Evolutionary conservation across 2,797 vertebrate genomes (phyloP).

Genomic region (Eurystomus glaucurus): DNA sequence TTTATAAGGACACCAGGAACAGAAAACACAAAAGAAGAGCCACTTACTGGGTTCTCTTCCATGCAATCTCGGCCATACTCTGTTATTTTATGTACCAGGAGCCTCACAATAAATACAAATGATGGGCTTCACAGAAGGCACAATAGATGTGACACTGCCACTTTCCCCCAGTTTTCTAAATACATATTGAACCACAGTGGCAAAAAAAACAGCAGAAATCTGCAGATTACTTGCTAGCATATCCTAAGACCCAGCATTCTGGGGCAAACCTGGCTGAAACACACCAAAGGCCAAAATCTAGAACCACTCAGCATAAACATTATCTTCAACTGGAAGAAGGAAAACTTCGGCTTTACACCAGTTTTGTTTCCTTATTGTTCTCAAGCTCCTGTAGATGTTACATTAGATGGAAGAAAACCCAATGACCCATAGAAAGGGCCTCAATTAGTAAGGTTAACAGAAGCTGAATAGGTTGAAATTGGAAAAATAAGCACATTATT

Average conservation of each 20-base stretch:
- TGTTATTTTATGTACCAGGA: not conserved
- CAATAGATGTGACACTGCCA: not conserved
- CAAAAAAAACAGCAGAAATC: not conserved
- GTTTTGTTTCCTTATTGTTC: slow-evolving; percentile 9
- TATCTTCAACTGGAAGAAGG: slow-evolving; percentile 44
- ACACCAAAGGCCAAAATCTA: slow-evolving; percentile 31
- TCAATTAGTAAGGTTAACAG: slow-evolving; percentile 67
- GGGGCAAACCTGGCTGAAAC: not conserved
- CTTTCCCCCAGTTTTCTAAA: not conserved
- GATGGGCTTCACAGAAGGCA: not conserved
- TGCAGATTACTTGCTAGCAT: not conserved
- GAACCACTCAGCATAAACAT: slow-evolving; percentile 32
- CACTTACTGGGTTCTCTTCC: not conserved
- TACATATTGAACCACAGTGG: not conserved
- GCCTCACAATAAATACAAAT: rapidly evolving
- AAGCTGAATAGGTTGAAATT: slow-evolving; percentile 69
- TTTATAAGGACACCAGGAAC: not conserved
- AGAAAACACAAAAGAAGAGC: not conserved
- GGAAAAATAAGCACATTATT: slow-evolving; percentile 67
- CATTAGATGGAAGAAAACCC: slow-evolving; percentile 51
- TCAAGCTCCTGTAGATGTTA: slow-evolving; percentile 46
- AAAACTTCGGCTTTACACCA: not conserved
- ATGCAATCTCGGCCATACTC: not conserved
- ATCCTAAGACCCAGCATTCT: not conserved
- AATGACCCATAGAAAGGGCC: slow-evolving; percentile 45